Evolutionary conservation across 2,797 vertebrate species (phyloP).

Genomic region (Protonibea diacanthus): DNA sequence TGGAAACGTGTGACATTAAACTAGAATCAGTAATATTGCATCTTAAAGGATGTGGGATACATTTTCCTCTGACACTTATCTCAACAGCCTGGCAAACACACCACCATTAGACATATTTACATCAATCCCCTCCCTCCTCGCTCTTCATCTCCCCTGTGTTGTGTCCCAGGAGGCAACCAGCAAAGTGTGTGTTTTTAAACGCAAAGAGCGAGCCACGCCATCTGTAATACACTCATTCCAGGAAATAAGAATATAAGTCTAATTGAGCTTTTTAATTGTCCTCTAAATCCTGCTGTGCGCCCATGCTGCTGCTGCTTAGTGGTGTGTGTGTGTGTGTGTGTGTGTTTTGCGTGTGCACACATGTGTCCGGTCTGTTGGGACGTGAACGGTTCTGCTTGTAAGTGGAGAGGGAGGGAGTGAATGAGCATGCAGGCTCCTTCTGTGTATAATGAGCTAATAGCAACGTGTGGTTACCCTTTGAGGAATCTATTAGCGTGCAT

Average conservation of each 20-base stretch:
- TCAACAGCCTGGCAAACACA: conserved; percentile 56
- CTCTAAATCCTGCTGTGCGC: conserved; percentile 79
- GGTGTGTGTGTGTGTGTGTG: conserved; percentile 34
- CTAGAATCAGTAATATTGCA: conserved; percentile 42
- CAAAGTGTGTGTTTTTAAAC: conserved; percentile 68
- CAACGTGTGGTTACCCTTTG: conserved; percentile 61
- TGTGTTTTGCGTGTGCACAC: conserved; percentile 27
- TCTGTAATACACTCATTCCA: conserved; percentile 74
- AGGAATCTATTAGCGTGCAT: conserved; percentile 50
- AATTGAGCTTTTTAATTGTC: conserved; percentile 83
- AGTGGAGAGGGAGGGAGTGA: conserved; percentile 35
- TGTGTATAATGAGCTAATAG: conserved; percentile 64
- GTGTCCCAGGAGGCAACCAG: conserved; percentile 61
- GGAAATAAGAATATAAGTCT: conserved; percentile 75
- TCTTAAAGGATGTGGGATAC: conserved; percentile 52
- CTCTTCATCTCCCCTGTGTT: conserved; percentile 44
- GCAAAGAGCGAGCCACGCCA: conserved; percentile 65
- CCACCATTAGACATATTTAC: conserved; percentile 70
- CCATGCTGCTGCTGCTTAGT: conserved; percentile 74
- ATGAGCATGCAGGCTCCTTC: conserved; percentile 42
- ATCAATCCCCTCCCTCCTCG: conserved; percentile 48
- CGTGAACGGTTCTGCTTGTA: conserved; percentile 37
- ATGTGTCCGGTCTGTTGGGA: conserved; percentile 62
- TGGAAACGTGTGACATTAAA: conserved; percentile 35
- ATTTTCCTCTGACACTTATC: conserved; percentile 64